phyloP scores from a whole-genome alignment of 2,888 invertebrate species.

The Caenorhabditis sp. region DNA sequence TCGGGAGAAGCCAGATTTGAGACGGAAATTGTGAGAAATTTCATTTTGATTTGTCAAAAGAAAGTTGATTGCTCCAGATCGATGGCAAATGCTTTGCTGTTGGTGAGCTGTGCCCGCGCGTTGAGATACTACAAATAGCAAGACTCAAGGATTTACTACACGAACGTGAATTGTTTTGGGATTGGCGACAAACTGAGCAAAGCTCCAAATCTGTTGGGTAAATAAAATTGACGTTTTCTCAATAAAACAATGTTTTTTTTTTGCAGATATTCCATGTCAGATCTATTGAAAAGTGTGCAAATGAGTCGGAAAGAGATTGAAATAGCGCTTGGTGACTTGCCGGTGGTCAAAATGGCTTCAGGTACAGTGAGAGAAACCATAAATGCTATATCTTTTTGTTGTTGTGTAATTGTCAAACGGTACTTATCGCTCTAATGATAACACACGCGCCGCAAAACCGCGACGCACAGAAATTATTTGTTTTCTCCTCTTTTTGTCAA shows the following conservation, averaged over 20 bases:
- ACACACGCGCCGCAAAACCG: too few species aligned
- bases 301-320: slow-evolving; percentile 31
- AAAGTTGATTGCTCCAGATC: slow-evolving; percentile 6
- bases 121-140: slow-evolving; percentile 23
- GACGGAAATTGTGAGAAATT: slow-evolving; percentile 6
- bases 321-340: slow-evolving; percentile 27
- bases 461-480: too few species aligned
- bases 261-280: slow-evolving; percentile 12
- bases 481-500: too few species aligned
- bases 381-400: too few species aligned
- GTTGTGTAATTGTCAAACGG: too few species aligned
- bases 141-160: slow-evolving; percentile 34
- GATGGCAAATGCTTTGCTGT: slow-evolving; percentile 28
- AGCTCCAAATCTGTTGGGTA: neutral
- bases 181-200: slow-evolving; percentile 12
- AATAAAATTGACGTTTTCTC: too few species aligned
- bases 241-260: too few species aligned
- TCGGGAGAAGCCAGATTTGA: slow-evolving; percentile 13
- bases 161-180: slow-evolving; percentile 30
- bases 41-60: neutral
- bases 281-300: slow-evolving; percentile 26
- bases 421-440: too few species aligned
- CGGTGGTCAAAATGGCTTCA: slow-evolving; percentile 15
- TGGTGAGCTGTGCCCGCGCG: slow-evolving; percentile 25
- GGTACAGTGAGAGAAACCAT: too few species aligned